Conservation (phyloP, 1,140 invertebrate genomes). For the Aphaenogaster floridana region DNA sequence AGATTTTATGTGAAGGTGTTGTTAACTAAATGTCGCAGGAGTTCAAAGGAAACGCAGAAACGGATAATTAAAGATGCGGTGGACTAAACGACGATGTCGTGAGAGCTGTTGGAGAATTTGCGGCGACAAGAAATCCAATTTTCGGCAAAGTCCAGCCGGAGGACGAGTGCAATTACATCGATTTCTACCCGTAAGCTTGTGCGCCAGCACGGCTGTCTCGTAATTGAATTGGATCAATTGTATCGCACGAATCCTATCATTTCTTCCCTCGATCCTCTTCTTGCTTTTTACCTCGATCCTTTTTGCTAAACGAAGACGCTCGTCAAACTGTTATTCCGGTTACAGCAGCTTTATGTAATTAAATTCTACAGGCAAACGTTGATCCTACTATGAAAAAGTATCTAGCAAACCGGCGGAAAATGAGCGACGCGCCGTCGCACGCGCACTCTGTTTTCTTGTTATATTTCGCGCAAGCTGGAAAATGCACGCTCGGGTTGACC, state of each 20-base stretch:
- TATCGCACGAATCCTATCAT: conserved; percentile 55
- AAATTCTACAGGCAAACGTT: conserved; percentile 39
- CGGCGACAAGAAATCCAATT: conserved; percentile 59
- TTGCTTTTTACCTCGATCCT: not conserved
- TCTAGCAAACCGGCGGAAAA: conserved; percentile 34
- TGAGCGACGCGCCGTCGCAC: conserved; percentile 5
- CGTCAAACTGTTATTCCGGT: conserved; percentile 41
- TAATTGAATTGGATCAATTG: conserved; percentile 73
- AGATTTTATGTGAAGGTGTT: not conserved
- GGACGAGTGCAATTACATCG: conserved; percentile 67
- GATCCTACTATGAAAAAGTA: conserved; percentile 51
- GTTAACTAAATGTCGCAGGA: not conserved
- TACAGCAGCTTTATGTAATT: conserved; percentile 29
- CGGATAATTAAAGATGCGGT: conserved; percentile 41
- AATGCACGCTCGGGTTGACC: conserved; percentile 50
- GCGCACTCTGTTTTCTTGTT: conserved; percentile 41
- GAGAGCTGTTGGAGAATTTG: conserved; percentile 31
- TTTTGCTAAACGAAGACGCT: conserved; percentile 1
- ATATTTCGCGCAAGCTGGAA: conserved; percentile 42
- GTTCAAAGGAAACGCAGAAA: conserved; percentile 6
- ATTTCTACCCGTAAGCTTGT: conserved; percentile 56
- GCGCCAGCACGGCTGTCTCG: conserved; percentile 42
- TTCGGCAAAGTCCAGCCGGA: conserved; percentile 26
- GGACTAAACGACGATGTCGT: conserved; percentile 11
- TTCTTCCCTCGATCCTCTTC: not conserved